Evolutionary conservation across 2,113 vertebrate genomes (phyloP).

Genomic region (Sterna hirundo): DNA sequence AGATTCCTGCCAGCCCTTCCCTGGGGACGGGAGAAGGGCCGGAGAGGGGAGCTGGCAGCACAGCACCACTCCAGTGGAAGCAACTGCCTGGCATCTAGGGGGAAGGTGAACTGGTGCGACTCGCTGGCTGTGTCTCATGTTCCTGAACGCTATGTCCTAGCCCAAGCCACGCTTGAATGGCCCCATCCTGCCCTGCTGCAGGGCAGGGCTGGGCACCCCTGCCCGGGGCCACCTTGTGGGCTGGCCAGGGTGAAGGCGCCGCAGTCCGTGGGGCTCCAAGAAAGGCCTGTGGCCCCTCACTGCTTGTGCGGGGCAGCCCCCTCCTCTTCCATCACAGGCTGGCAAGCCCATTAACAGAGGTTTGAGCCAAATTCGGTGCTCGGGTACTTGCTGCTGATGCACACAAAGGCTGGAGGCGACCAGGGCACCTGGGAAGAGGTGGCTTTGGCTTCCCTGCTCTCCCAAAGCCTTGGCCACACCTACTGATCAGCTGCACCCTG

Average conservation of each 20-base stretch:
- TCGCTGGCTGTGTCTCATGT: rapidly evolving
- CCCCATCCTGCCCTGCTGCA: not conserved
- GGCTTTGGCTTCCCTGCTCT: not conserved
- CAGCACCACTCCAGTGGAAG: not conserved
- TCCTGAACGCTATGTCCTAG: not conserved
- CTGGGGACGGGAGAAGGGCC: not conserved
- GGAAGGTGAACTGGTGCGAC: not conserved
- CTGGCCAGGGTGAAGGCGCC: rapidly evolving
- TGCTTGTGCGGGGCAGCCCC: not conserved
- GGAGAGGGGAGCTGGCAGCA: not conserved
- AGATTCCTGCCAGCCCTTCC: not conserved
- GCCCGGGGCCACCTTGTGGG: not conserved
- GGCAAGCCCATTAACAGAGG: rapidly evolving
- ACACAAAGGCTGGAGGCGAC: not conserved
- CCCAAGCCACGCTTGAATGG: not conserved
- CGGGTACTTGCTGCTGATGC: rapidly evolving
- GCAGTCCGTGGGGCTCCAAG: not conserved
- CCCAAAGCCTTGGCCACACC: rapidly evolving
- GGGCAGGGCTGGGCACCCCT: too few species aligned
- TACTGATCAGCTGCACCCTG: rapidly evolving
- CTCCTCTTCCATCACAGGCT: not conserved
- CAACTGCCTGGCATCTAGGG: not conserved
- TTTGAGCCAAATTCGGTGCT: not conserved
- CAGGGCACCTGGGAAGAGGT: not conserved
- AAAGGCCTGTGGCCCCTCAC: rapidly evolving